Conservation (phyloP, 2,797 vertebrate genomes). For the Melopsittacus undulatus region DNA sequence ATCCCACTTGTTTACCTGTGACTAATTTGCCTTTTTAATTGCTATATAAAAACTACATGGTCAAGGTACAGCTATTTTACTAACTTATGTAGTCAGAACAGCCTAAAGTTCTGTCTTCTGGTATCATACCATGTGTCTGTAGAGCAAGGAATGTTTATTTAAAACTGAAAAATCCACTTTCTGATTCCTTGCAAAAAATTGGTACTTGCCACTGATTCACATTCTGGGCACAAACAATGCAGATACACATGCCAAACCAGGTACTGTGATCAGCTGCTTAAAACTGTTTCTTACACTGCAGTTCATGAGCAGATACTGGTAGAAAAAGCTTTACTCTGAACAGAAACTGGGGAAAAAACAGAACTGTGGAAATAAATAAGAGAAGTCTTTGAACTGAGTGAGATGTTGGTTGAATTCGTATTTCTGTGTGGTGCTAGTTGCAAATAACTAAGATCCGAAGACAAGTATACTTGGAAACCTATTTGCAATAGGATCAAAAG, state of each 20-base stretch:
- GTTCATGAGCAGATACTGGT: background rate
- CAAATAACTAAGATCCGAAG: background rate
- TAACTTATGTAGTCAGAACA: background rate
- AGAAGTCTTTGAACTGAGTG: background rate
- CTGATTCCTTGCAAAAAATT: background rate
- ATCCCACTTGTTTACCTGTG: background rate
- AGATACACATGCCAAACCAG: background rate
- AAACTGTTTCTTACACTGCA: background rate
- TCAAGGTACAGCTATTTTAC: background rate
- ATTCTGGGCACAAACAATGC: background rate
- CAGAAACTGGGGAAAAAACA: background rate
- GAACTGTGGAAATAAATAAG: background rate
- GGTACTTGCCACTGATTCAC: background rate
- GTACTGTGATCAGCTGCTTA: background rate
- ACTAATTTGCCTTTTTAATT: background rate
- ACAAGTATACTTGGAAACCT: background rate
- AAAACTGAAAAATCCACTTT: background rate
- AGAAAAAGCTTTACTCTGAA: background rate
- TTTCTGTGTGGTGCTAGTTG: background rate
- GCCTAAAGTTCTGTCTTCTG: background rate
- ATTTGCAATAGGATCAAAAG: background rate
- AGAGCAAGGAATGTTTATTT: background rate
- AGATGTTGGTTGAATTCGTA: background rate
- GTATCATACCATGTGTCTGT: background rate
- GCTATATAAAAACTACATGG: background rate